Evolutionary conservation across 2,888 invertebrate genomes (phyloP), one percentile per base, ranked within the genome.

Genomic region (Apodemia mormo): DNA sequence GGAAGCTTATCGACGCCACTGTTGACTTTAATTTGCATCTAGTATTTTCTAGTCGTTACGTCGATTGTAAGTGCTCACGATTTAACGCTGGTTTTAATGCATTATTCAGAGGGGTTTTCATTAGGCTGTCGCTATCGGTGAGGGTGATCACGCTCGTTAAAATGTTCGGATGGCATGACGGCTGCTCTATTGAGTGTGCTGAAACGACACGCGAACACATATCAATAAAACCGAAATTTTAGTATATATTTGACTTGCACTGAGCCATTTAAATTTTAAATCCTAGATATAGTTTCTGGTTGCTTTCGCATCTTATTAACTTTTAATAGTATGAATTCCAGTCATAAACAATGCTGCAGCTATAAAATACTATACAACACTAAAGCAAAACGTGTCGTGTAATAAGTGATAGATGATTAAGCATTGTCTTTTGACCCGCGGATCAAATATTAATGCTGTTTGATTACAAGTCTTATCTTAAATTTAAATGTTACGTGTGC

Each of bases 11-110:
- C 88, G 78, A 83, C 84, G 85, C 87, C 80, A 81, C 83, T 85
- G 86, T 88, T 88, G 86, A 88, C 84, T 91, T 84, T 81, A 88
- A 92, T 91, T 92, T 92, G 89, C 91, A 92, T 92, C 88, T 86
- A 83, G 88, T 87, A 88, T 88, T 87, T 87, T 89, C 88, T 83
- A 84, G 85, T 87, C 82, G 88, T 86, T 82, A 82, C 82, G 82
- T 83, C 85, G 87, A 90, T 89, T 88, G 89, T 87, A 84, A 85
- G 87, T 88, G 88, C 89, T 89, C 92, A 92, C 92, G 92, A 91
- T 92, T 92, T 91, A 92, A 92, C 91, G 91, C 92, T 88, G 81
- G 90, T 91, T 90, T 92, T 89, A 91, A 92, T 93, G 92, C 92
- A 93, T 93, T 93, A 92, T 93, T 93, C 92, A 93, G 85, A 86